Conservation (phyloP, 2,888 invertebrate genomes). For the Cactoblastis cactorum region DNA sequence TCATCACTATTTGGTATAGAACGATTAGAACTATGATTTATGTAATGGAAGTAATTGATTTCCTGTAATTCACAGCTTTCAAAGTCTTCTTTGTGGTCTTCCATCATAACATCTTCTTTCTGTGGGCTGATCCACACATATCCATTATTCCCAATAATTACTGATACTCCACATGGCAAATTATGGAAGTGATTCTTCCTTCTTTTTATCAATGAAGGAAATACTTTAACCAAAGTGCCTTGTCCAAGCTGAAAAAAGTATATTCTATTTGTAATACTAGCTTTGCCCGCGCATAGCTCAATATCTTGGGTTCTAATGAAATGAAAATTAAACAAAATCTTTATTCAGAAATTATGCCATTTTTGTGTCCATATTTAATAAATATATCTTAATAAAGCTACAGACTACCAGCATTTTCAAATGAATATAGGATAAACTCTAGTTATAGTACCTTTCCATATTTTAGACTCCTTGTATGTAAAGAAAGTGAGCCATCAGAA, state of each 20-base stretch:
- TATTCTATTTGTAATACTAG: no score
- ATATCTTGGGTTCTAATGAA: no score
- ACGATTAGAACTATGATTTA: no score
- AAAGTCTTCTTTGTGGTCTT: constrained; percentile 69
- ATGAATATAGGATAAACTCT: no score
- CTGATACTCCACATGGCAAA: constrained; percentile 92
- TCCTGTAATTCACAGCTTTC: constrained; percentile 49
- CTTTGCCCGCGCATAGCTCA: no score
- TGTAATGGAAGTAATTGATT: constrained; percentile 6
- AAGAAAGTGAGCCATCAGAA: constrained; percentile 93
- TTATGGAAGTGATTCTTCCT: constrained; percentile 98
- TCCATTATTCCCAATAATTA: constrained; percentile 98
- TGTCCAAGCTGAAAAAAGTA: constrained; percentile 87
- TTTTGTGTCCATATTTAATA: no score
- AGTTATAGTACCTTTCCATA: constrained; percentile 99
- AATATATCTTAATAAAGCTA: no score
- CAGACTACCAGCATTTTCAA: no score
- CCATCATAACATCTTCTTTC: constrained; percentile 55
- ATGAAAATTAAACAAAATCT: no score
- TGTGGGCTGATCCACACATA: constrained; percentile 95
- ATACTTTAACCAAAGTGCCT: constrained; percentile 93
- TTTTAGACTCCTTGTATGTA: constrained; percentile 97
- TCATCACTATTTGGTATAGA: no score
- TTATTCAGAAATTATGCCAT: no score
- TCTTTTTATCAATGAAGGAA: constrained; percentile 93